phyloP scores from a whole-genome alignment of 2,888 invertebrate species.

The Pristionchus arcanus region DNA sequence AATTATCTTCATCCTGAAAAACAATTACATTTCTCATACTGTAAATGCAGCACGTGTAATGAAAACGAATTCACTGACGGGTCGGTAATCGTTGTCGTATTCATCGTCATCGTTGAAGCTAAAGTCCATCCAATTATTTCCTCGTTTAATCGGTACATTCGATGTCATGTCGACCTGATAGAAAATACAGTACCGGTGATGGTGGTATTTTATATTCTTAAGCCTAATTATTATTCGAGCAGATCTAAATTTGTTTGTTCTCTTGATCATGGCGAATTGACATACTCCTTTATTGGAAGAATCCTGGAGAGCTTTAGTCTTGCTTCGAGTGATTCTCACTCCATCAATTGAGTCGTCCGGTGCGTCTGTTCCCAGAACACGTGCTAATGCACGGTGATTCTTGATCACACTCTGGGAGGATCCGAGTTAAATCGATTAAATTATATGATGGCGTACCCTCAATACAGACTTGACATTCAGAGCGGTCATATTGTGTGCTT shows the following conservation, averaged over 20 bases:
- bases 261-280: no score
- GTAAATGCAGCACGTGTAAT: background rate
- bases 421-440: background rate
- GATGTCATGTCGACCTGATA: slow-evolving; percentile 34
- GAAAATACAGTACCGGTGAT: background rate
- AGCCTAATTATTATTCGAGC: no score
- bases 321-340: slow-evolving; percentile 22
- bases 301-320: background rate
- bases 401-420: slow-evolving; percentile 25
- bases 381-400: slow-evolving; percentile 26
- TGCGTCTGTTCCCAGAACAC: slow-evolving; percentile 46
- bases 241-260: no score
- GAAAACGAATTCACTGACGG: background rate
- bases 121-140: slow-evolving; percentile 6
- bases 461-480: slow-evolving; percentile 56
- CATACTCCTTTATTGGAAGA: slow-evolving; percentile 20
- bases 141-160: background rate
- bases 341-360: background rate
- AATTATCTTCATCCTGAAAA: background rate
- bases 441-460: slow-evolving; percentile 37
- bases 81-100: slow-evolving; percentile 43
- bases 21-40: background rate
- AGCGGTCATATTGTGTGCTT: slow-evolving; percentile 54
- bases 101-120: slow-evolving; percentile 31
- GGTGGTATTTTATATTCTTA: no score